These are phyloP conservation scores for Phymatocera aterrima DNA, from an alignment of 2,888 invertebrate species.

Conservation along the genomic window DNA sequence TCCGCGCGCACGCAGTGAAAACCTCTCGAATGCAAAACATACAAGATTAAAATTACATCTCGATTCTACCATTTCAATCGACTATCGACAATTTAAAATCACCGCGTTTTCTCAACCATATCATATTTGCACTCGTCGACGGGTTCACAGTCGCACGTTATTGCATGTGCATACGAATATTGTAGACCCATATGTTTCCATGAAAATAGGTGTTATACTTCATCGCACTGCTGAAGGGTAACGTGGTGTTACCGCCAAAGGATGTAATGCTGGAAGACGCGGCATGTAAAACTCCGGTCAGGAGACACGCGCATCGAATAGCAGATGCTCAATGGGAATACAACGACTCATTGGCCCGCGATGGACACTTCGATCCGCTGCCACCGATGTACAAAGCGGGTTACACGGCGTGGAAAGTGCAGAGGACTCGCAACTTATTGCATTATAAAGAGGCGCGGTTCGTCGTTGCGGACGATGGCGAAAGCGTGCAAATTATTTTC, in stretches of 20 bases:
- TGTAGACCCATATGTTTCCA: slow-evolving; percentile 60
- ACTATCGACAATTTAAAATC: background rate
- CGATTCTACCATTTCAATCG: background rate
- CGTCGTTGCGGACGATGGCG: slow-evolving; percentile 58
- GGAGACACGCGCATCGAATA: slow-evolving; percentile 73
- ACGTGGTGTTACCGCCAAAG: slow-evolving; percentile 79
- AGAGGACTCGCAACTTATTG: slow-evolving; percentile 54
- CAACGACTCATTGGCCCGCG: slow-evolving; percentile 71
- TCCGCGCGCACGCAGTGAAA: background rate
- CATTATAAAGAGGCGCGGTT: slow-evolving; percentile 63
- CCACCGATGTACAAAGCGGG: slow-evolving; percentile 67
- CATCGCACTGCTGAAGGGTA: slow-evolving; percentile 79
- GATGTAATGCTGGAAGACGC: slow-evolving; percentile 81
- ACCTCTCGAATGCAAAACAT: background rate
- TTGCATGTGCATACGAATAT: background rate
- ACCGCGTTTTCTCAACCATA: slow-evolving; percentile 2
- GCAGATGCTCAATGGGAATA: slow-evolving; percentile 74
- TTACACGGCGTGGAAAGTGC: slow-evolving; percentile 55
- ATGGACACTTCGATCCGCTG: slow-evolving; percentile 69
- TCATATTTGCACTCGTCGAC: too few species aligned
- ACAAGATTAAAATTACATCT: too few species aligned
- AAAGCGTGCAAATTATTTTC: slow-evolving; percentile 50
- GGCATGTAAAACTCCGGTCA: slow-evolving; percentile 74
- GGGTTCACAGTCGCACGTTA: background rate
- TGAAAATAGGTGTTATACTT: slow-evolving; percentile 79